Percentiles rank a stretch among this genome's conserved stretches.
Evolutionary conservation across 1,140 invertebrate genomes (phyloP).

Genomic region (Vanessa atalanta): DNA sequence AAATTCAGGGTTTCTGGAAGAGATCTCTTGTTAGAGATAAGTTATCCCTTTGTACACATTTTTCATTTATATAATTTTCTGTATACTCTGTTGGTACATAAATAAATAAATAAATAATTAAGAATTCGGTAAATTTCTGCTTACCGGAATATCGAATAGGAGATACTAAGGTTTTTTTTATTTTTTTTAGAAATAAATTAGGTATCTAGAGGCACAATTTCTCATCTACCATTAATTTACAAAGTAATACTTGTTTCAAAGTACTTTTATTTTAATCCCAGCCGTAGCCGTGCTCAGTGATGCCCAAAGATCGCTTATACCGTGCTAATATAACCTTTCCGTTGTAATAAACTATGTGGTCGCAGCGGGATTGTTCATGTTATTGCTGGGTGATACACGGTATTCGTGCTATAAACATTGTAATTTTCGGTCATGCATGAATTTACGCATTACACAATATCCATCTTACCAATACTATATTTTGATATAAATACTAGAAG

Average conservation of each 20-base stretch:
- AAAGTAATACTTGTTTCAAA: background rate
- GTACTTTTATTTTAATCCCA: conserved; percentile 2
- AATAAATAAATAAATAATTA: too few relatives aligned
- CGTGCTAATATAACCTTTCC: conserved; percentile 9
- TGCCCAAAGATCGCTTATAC: conserved; percentile 20
- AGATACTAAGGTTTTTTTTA: too few relatives aligned
- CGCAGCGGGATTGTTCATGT: conserved; percentile 18
- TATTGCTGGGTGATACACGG: conserved; percentile 29
- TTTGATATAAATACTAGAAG: too few relatives aligned
- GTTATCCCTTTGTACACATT: too few relatives aligned
- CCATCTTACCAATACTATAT: background rate
- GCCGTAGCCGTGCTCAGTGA: conserved; percentile 16
- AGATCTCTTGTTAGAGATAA: too few relatives aligned
- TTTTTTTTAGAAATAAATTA: background rate
- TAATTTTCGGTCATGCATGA: background rate
- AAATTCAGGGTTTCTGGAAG: too few relatives aligned
- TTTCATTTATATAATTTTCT: too few relatives aligned
- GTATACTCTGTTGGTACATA: too few relatives aligned
- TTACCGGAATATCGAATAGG: too few relatives aligned
- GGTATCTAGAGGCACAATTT: background rate
- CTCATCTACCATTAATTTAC: background rate
- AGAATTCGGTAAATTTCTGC: too few relatives aligned
- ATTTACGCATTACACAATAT: background rate
- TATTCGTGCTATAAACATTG: background rate
- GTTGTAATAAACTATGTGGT: conserved; percentile 11